phyloP scores from a whole-genome alignment of 2,797 vertebrate species.

The Anableps anableps region DNA sequence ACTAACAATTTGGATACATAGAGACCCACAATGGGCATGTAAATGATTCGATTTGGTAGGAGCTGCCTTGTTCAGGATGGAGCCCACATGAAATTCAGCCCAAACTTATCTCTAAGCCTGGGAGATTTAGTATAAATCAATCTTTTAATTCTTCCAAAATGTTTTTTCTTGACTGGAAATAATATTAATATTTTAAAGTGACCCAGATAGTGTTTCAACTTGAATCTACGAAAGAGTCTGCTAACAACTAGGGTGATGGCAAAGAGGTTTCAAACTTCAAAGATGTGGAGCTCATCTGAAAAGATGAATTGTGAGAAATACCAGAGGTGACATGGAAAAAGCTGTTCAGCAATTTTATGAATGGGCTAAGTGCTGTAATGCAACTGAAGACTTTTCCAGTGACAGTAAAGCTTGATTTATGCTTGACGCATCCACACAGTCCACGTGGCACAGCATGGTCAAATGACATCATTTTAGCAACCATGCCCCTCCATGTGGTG shows the following conservation, averaged over 20 bases:
- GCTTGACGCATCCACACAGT: no score
- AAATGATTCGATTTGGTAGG: neutral
- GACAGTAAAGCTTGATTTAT: no score
- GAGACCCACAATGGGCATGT: neutral
- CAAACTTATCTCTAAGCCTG: neutral
- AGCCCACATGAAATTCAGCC: neutral
- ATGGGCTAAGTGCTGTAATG: neutral
- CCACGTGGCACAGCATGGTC: no score
- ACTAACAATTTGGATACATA: neutral
- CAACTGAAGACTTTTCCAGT: neutral
- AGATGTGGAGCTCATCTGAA: neutral
- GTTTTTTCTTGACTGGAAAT: neutral
- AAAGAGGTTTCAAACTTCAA: neutral
- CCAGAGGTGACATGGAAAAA: neutral
- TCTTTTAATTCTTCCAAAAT: neutral
- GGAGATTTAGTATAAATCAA: neutral
- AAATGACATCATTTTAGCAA: no score
- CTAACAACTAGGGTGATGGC: neutral
- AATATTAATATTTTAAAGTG: neutral
- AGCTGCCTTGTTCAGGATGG: neutral
- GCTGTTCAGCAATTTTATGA: neutral
- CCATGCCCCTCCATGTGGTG: no score
- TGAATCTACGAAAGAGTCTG: neutral
- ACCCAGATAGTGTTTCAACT: neutral
- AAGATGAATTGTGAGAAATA: neutral